Conservation (phyloP, 2,888 invertebrate genomes). For the Gastrophysa polygoni region DNA sequence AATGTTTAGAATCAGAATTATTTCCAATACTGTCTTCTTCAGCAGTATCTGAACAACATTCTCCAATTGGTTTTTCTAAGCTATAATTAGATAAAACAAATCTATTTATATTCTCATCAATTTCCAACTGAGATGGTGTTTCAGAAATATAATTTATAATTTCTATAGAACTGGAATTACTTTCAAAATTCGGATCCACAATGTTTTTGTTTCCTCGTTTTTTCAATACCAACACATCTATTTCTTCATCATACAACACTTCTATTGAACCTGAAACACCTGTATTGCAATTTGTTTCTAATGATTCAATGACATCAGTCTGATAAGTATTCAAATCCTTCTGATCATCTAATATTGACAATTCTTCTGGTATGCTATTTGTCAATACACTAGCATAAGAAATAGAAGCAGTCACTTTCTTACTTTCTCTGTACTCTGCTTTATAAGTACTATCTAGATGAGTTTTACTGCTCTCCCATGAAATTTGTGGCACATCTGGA, state of each 20-base stretch:
- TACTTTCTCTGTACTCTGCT: constrained; percentile 41
- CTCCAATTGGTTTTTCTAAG: not conserved
- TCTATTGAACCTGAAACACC: not conserved
- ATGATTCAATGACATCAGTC: not conserved
- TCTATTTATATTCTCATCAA: constrained; percentile 17
- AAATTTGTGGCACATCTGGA: constrained; percentile 2
- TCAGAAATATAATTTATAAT: constrained; percentile 19
- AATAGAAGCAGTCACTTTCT: constrained; percentile 42
- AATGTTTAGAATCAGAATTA: constrained; percentile 12
- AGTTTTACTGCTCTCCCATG: not conserved
- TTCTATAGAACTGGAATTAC: constrained; percentile 31
- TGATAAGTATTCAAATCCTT: not conserved
- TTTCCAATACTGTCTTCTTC: not conserved
- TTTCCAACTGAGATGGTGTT: constrained; percentile 9
- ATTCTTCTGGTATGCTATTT: constrained; percentile 24
- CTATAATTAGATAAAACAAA: not conserved
- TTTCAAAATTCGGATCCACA: not conserved
- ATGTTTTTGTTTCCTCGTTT: not conserved
- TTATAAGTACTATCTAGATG: constrained; percentile 14
- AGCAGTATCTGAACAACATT: constrained; percentile 4
- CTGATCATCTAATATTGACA: not conserved
- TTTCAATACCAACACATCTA: not conserved
- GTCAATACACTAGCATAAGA: constrained; percentile 45
- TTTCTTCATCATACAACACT: not conserved
- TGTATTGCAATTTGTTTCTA: not conserved